Percentiles rank a stretch among this genome's conserved stretches.
These are phyloP conservation scores for Scelioninae gen. 1 DNA, from an alignment of 2,888 invertebrate species.

Conservation along the genomic window DNA sequence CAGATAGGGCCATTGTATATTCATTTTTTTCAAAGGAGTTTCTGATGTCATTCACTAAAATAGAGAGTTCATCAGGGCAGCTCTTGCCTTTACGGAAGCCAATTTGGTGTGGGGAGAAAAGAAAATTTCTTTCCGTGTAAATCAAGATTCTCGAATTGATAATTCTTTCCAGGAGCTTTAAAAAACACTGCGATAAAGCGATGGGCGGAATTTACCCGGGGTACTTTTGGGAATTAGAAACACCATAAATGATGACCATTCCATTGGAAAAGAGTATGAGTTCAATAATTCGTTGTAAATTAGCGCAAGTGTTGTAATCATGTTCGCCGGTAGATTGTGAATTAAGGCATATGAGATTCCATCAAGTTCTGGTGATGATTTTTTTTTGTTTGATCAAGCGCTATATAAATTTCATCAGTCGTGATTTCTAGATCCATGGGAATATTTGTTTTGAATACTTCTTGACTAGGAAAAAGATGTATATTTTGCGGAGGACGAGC, in stretches of 20 bases:
- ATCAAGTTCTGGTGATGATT: slow-evolving; percentile 8
- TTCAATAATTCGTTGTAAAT: background rate
- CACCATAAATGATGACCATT: background rate
- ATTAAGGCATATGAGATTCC: background rate
- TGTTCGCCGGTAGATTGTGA: background rate
- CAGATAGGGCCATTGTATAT: background rate
- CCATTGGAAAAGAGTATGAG: background rate
- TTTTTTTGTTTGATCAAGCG: background rate
- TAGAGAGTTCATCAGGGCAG: background rate
- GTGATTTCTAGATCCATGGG: background rate
- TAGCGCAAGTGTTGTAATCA: background rate
- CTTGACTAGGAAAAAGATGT: background rate
- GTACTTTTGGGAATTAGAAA: slow-evolving; percentile 4
- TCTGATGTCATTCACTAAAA: background rate
- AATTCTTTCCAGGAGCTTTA: slow-evolving; percentile 18
- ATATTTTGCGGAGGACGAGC: background rate
- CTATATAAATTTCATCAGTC: background rate
- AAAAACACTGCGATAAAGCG: background rate
- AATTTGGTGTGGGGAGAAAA: slow-evolving; percentile 1
- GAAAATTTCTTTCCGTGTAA: background rate
- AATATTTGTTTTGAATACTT: background rate
- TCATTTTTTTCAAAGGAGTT: background rate
- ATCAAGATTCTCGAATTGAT: background rate
- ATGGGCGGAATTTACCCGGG: slow-evolving; percentile 10
- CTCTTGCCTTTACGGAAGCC: slow-evolving; percentile 20